Evolutionary conservation across 2,797 vertebrate genomes (phyloP), one percentile per base, ranked within the genome.

Genomic region (Enoplosus armatus): DNA sequence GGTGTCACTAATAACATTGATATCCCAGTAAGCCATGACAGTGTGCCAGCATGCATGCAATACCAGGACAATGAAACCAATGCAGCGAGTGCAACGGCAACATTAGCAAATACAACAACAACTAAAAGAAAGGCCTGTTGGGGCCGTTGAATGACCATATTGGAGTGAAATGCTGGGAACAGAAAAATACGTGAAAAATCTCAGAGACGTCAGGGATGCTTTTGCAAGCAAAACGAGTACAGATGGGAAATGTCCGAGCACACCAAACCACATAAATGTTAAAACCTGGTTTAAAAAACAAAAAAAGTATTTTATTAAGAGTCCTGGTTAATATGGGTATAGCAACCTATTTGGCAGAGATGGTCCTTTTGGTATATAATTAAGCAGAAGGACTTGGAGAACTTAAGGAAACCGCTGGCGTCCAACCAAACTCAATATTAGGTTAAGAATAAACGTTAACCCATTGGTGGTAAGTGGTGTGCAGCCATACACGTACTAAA

Each of bases 371-470:
- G 15, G 16, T 65, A 10, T 70, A 33, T 59, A 39, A 69, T 63
- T 60, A 12, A 64, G 51, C 41, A 55, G 10, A 22, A 16, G 47
- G 31, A 43, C 20, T 22, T 33, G 41, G 51, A 33, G 56, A 35
- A n/a, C 22, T 37, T 33, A 18, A 69, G 58, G 58, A 62, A 41
- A 22, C 41, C 8, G 8, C n/a, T 78, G 18, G 58, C 50, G 7
- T 72, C 39, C n/a, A 24, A 41, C 71, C 39, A 67, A 45, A 72
- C 26, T 75, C 26, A 76, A 18, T 74, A 75, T 82, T 69, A 78
- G 48, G 43, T 31, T 53, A 33, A 70, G 60, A 70, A 70, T 72
- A 69, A 33, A 53, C 26, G 39, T 74, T 64, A 20, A 53, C 43
- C 70, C 31, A 35, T n/a, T 10, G 55, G 48, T 62, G 62, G 58